Conservation (phyloP, 2,797 vertebrate species). For the Pseudochromis fuscus region DNA sequence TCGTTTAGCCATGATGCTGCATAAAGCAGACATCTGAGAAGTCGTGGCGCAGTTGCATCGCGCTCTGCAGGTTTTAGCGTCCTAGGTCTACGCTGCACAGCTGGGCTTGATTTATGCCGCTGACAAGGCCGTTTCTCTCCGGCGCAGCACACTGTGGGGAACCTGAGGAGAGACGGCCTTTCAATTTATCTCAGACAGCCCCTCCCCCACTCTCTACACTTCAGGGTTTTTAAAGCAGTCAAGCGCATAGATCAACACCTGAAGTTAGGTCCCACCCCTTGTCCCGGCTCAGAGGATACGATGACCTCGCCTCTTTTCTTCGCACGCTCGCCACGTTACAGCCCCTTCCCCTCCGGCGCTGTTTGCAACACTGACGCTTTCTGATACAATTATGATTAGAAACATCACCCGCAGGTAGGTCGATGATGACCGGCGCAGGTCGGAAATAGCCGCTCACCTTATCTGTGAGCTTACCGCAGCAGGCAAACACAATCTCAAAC, state of each 20-base stretch:
- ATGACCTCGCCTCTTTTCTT: conserved; percentile 73
- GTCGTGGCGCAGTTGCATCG: conserved; percentile 26
- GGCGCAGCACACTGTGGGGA: conserved; percentile 69
- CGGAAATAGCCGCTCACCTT: conserved; percentile 56
- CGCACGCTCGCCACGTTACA: conserved; percentile 47
- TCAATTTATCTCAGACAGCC: conserved; percentile 83
- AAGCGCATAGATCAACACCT: conserved; percentile 75
- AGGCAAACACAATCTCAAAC: conserved; percentile 57
- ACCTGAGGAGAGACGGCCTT: conserved; percentile 79
- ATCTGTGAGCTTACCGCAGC: conserved; percentile 47
- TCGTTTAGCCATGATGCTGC: conserved; percentile 36
- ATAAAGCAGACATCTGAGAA: conserved; percentile 51
- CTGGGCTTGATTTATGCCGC: conserved; percentile 83
- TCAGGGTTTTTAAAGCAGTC: conserved; percentile 75
- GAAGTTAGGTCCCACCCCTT: conserved; percentile 68
- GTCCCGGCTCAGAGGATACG: conserved; percentile 77
- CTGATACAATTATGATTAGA: conserved; percentile 79
- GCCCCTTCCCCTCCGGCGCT: conserved; percentile 48
- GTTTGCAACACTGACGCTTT: conserved; percentile 69
- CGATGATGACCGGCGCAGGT: conserved; percentile 54
- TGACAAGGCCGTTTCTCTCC: conserved; percentile 85
- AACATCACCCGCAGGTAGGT: conserved; percentile 78
- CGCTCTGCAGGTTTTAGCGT: conserved; percentile 52
- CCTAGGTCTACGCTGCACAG: conserved; percentile 58
- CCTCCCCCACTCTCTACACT: conserved; percentile 62